Base-by-base conservation (phyloP, 2,113 vertebrate species). In the Chloropsis cyanopogon region DNA sequence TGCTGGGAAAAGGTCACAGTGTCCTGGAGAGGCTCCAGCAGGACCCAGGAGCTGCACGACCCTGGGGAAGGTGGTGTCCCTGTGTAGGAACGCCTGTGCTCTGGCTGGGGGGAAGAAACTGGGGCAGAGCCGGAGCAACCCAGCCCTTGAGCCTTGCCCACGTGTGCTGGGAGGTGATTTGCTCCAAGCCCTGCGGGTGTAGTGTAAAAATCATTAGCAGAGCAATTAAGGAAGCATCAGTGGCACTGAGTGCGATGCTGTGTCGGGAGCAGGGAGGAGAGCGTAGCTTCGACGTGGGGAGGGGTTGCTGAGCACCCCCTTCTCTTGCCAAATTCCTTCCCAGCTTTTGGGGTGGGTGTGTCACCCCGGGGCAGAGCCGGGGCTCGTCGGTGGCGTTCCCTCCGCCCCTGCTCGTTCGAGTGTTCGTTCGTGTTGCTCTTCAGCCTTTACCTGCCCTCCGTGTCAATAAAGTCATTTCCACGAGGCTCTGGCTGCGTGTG, bases 391-490 rank as follows among this genome's bases (percentile, higher is more conserved):
- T 60, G 78, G 22, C 11, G 4, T 47, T 37, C 68, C 54, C 84
- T 53, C 71, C 28, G 8, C 72, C 86, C 94, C 86, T 17, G 53
- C 87, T 89, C 70, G 8, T 21, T 79, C 5, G 9, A 64, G 80
- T 75, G 77, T 81, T 82, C 5, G 24, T 12, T 82, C 42, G 92
- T 93, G 88, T 80, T 95, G 84, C 88, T 94, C 82, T 80, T 61
- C 77, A 86, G 59, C 86, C 93, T 97, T 90, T 92, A 9, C 82
- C 94, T 90, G 91, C 92, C 63, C 3, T 84, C 93, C 7, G 6
- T 92, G 80, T 91, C 95, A 97, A 97, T 97, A 97, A 97, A 97
- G 41, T 86, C 88, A 95, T 95, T 94, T 96, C 95, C 94, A 93
- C 22, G 0, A 53, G 9, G 46, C 75, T 37, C 39, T 24, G 65